Evolutionary conservation across 2,888 invertebrate genomes (phyloP).

Genomic region (Perizoma affinitatum): DNA sequence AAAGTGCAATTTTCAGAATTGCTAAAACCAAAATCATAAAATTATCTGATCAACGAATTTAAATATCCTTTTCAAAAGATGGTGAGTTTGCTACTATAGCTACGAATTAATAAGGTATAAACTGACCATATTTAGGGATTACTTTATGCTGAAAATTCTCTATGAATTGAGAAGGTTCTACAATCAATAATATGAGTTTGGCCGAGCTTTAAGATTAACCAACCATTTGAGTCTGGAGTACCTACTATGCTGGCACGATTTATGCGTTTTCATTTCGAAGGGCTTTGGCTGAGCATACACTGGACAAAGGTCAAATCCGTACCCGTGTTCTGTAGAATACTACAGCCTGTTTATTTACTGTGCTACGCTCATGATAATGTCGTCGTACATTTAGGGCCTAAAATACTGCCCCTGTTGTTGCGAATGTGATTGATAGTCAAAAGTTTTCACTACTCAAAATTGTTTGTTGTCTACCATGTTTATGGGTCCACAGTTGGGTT

Average conservation of each 20-base stretch:
- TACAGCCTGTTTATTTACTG: slow-evolving; percentile 8
- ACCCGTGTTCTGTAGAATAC: slow-evolving; percentile 7
- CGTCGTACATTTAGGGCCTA: too few relatives aligned
- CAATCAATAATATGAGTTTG: slow-evolving; percentile 16
- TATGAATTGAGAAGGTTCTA: not conserved
- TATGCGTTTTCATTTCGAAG: slow-evolving; percentile 25
- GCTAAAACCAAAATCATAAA: too few relatives aligned
- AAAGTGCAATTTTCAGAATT: too few relatives aligned
- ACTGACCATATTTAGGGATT: too few relatives aligned
- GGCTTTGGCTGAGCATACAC: slow-evolving; percentile 9
- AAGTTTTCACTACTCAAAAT: not conserved
- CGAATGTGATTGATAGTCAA: not conserved
- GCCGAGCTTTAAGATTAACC: slow-evolving; percentile 20
- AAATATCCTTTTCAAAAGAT: too few relatives aligned
- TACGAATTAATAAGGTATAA: too few relatives aligned
- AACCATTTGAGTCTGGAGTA: slow-evolving; percentile 22
- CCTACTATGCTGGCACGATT: slow-evolving; percentile 20
- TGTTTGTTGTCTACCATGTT: too few relatives aligned
- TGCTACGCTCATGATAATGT: not conserved
- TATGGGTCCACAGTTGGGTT: too few relatives aligned
- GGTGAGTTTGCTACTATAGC: too few relatives aligned
- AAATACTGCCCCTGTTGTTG: too few relatives aligned
- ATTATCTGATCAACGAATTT: too few relatives aligned
- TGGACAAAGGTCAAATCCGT: slow-evolving; percentile 1
- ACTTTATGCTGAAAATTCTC: too few relatives aligned